Percentiles rank a stretch among this genome's conserved stretches.
phyloP scores from a whole-genome alignment of 1,140 invertebrate genomes.

The Neoseiulus cucumeris region DNA sequence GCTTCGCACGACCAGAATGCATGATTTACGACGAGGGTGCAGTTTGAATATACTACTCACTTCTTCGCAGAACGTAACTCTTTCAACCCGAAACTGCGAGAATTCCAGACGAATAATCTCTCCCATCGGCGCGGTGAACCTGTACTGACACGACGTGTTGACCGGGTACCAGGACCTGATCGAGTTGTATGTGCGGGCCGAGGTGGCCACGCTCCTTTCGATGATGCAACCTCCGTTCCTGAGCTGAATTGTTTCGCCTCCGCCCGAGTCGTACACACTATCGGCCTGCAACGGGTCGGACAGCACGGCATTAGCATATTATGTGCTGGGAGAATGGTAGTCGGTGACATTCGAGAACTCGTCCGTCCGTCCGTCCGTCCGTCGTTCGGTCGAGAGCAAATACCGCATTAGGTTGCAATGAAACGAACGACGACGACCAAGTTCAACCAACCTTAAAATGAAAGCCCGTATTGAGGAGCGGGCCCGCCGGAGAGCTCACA shows the following conservation, averaged over 20 bases:
- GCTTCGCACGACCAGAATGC: no score
- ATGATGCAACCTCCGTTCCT: conserved; percentile 19
- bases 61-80: conserved; percentile 20
- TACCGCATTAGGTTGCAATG: no score
- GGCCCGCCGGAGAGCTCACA: conserved; percentile 54
- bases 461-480: conserved; percentile 21
- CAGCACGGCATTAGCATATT: not conserved
- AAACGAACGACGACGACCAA: no score
- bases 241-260: conserved; percentile 7
- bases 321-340: no score
- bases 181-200: conserved; percentile 13
- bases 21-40: not conserved
- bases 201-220: conserved; percentile 15
- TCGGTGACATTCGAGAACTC: no score
- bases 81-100: conserved; percentile 18
- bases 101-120: conserved; percentile 20
- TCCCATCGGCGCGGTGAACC: conserved; percentile 15
- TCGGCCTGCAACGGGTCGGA: not conserved
- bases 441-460: conserved; percentile 19
- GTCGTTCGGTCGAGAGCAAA: no score
- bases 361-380: no score
- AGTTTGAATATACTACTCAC: conserved; percentile 14
- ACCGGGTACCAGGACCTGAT: conserved; percentile 21
- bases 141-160: conserved; percentile 20
- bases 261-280: not conserved